A percentile compares a stretch with the other conserved stretches of the same genome.
These are phyloP conservation scores for Orgyia antiqua DNA, from an alignment of 2,888 invertebrate genomes.

Conservation along the genomic window DNA sequence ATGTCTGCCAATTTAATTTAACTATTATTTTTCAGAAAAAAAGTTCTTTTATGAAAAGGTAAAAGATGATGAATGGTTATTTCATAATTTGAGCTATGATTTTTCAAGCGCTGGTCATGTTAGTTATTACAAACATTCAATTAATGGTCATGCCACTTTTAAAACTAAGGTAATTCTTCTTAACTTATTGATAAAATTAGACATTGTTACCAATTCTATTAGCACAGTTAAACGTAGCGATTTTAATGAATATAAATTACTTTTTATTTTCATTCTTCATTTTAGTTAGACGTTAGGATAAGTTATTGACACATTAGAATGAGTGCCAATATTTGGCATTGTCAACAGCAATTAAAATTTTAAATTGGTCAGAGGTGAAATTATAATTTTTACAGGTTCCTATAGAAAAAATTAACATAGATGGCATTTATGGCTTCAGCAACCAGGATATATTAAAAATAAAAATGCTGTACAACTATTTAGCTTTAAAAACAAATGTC, in stretches of 20 bases:
- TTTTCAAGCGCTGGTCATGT: slow-evolving; percentile 42
- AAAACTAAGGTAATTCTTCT: slow-evolving; percentile 1
- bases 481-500: slow-evolving; percentile 27
- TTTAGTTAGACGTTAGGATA: too few species aligned
- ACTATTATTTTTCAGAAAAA: slow-evolving; percentile 33
- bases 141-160: slow-evolving; percentile 35
- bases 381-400: slow-evolving; percentile 5
- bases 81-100: slow-evolving; percentile 27
- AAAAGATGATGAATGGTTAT: slow-evolving; percentile 5
- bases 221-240: too few species aligned
- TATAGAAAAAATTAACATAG: slow-evolving; percentile 5
- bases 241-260: too few species aligned
- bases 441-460: slow-evolving; percentile 44
- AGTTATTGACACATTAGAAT: too few species aligned
- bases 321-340: too few species aligned
- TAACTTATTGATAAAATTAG: too few species aligned
- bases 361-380: too few species aligned
- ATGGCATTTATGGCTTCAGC: slow-evolving; percentile 10
- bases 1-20: too few species aligned
- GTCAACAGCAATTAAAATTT: too few species aligned
- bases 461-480: slow-evolving; percentile 46
- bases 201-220: too few species aligned
- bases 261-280: too few species aligned
- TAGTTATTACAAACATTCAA: slow-evolving; percentile 32
- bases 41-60: slow-evolving; percentile 29